Conservation (phyloP, 1,140 invertebrate species). For the Heliconius eleuchia region DNA sequence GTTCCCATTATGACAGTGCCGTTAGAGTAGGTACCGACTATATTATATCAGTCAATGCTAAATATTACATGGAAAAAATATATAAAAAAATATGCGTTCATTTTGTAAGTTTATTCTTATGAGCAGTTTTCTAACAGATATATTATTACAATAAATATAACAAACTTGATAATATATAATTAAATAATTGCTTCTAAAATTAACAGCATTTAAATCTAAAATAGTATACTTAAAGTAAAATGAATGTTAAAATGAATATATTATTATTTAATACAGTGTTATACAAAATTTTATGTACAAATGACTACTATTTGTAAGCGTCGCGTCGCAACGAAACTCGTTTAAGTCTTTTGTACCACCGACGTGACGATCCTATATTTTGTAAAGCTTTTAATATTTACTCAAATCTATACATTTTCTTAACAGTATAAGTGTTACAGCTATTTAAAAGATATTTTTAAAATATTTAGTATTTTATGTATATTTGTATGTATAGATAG, state of each 20-base stretch:
- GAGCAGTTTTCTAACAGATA: background rate
- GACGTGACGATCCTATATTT: background rate
- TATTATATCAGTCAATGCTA: no score
- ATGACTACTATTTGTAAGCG: slow-evolving; percentile 1
- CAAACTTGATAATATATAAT: background rate
- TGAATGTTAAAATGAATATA: background rate
- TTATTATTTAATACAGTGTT: background rate
- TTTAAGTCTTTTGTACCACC: slow-evolving; percentile 10
- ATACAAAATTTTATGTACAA: background rate
- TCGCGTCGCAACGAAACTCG: background rate
- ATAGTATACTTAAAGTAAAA: background rate
- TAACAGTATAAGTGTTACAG: no score
- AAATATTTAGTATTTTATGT: no score
- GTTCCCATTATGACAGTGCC: background rate
- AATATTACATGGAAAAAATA: no score
- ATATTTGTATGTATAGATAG: no score
- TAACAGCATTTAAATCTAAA: background rate
- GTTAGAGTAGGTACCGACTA: no score
- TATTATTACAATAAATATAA: no score
- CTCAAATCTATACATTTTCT: no score
- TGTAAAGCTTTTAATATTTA: no score
- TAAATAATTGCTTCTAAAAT: background rate
- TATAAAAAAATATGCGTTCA: no score
- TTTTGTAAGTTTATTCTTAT: background rate
- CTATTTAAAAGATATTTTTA: no score